A percentile compares a stretch with the other conserved stretches of the same genome.
Conservation (phyloP, 2,888 invertebrate genomes). For the Julus scanicus region DNA sequence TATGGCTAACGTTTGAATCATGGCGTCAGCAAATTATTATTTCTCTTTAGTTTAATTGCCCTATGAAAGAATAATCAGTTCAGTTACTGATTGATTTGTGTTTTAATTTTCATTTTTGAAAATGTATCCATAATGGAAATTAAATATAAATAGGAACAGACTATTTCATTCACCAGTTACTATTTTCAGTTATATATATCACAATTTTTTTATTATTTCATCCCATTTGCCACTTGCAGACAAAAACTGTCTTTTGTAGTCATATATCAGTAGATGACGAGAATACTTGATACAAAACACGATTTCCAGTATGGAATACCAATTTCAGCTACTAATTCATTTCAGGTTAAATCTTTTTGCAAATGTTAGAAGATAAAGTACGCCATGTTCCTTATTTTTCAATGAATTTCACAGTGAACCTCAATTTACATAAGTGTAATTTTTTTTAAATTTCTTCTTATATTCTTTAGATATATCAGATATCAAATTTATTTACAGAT, state of each 20-base stretch:
- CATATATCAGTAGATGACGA: not conserved
- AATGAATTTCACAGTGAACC: constrained; percentile 1
- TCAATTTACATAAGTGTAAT: constrained; percentile 3
- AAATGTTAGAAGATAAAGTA: constrained; percentile 37
- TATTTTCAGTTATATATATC: constrained; percentile 6
- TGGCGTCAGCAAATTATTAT: not conserved
- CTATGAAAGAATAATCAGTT: not conserved
- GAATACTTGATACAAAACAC: not conserved
- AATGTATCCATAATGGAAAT: not conserved
- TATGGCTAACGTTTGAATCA: not conserved
- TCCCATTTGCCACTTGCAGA: not conserved
- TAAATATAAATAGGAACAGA: not conserved
- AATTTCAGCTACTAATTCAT: constrained; percentile 3
- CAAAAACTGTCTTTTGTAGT: not conserved
- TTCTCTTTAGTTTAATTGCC: not conserved
- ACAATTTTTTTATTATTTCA: not conserved
- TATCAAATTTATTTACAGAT: constrained; percentile 3
- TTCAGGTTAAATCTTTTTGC: constrained; percentile 4
- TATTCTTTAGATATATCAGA: constrained; percentile 22
- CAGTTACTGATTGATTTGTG: not conserved
- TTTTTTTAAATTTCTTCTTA: not conserved
- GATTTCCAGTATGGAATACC: not conserved
- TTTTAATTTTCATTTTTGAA: constrained; percentile 27
- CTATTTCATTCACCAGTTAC: not conserved
- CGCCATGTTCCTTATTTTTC: not conserved